Evolutionary conservation across 2,888 invertebrate species (phyloP).

Genomic region (Drosophila neonasuta): DNA sequence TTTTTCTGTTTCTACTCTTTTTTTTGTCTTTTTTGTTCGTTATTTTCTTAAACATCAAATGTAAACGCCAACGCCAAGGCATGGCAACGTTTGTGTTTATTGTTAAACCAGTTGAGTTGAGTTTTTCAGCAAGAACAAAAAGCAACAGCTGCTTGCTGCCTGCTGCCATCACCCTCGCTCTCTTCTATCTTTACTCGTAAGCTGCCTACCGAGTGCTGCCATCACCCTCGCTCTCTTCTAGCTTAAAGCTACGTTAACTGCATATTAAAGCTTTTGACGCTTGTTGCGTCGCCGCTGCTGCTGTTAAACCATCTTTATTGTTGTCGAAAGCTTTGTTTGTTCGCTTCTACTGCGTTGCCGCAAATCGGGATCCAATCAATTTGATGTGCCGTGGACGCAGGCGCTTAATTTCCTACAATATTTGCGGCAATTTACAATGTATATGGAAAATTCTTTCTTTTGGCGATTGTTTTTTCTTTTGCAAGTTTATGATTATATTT

Average conservation of each 20-base stretch:
- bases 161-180: constrained; percentile 19
- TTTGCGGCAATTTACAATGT: constrained; percentile 26
- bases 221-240: constrained; percentile 21
- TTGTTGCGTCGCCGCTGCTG: constrained; percentile 31
- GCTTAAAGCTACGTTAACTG: constrained; percentile 57
- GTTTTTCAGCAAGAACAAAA: constrained; percentile 57
- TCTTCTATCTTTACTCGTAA: neutral
- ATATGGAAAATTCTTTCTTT: constrained; percentile 22
- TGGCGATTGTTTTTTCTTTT: constrained; percentile 26
- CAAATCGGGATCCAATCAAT: constrained; percentile 28
- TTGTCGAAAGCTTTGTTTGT: constrained; percentile 52
- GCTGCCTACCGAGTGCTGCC: constrained; percentile 5
- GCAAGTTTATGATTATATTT: constrained; percentile 16
- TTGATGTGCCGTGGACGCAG: constrained; percentile 39
- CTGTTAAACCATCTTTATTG: constrained; percentile 39
- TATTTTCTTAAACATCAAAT: constrained; percentile 56
- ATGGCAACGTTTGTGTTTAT: constrained; percentile 47
- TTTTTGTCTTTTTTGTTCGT: constrained; percentile 31
- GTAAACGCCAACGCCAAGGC: constrained; percentile 62
- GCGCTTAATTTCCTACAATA: constrained; percentile 39
- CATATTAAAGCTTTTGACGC: constrained; percentile 61
- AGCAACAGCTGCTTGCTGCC: constrained; percentile 46
- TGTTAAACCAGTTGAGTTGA: constrained; percentile 67
- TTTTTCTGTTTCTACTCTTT: constrained; percentile 5
- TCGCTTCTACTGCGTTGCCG: constrained; percentile 17